phyloP scores from a whole-genome alignment of 2,888 invertebrate genomes.

The Leucoma salicis region DNA sequence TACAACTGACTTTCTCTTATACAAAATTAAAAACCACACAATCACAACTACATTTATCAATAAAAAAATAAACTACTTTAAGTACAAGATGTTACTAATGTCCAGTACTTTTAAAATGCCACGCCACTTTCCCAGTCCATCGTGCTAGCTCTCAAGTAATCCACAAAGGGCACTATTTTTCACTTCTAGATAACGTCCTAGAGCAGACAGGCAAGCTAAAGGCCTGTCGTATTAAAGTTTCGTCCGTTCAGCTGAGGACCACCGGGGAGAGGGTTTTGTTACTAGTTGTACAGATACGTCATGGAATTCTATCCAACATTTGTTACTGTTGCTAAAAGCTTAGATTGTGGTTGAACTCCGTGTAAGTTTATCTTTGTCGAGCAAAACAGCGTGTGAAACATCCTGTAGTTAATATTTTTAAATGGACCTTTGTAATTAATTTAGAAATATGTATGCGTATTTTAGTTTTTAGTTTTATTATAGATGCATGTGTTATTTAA shows the following conservation, averaged over 20 bases:
- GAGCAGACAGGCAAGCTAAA: constrained; percentile 63
- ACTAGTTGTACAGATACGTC: constrained; percentile 52
- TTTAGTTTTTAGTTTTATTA: no score
- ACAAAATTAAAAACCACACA: no score
- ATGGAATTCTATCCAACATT: constrained; percentile 56
- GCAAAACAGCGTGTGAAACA: not conserved
- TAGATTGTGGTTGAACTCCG: constrained; percentile 38
- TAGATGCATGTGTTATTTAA: no score
- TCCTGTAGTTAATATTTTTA: no score
- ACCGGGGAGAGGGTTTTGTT: constrained; percentile 65
- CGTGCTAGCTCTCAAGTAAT: constrained; percentile 41
- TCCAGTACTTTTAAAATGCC: constrained; percentile 22
- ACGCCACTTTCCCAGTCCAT: constrained; percentile 28
- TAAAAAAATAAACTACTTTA: not conserved
- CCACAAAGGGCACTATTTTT: constrained; percentile 73
- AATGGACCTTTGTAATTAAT: no score
- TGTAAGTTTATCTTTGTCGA: constrained; percentile 13
- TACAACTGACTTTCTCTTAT: no score
- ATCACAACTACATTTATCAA: no score
- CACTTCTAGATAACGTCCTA: constrained; percentile 67
- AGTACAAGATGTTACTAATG: constrained; percentile 7
- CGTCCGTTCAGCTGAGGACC: constrained; percentile 60
- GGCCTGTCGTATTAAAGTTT: constrained; percentile 72
- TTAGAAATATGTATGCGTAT: no score
- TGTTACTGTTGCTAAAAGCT: constrained; percentile 57